Evolutionary conservation across 2,113 vertebrate genomes (phyloP).

Genomic region (Perca schrenkii): DNA sequence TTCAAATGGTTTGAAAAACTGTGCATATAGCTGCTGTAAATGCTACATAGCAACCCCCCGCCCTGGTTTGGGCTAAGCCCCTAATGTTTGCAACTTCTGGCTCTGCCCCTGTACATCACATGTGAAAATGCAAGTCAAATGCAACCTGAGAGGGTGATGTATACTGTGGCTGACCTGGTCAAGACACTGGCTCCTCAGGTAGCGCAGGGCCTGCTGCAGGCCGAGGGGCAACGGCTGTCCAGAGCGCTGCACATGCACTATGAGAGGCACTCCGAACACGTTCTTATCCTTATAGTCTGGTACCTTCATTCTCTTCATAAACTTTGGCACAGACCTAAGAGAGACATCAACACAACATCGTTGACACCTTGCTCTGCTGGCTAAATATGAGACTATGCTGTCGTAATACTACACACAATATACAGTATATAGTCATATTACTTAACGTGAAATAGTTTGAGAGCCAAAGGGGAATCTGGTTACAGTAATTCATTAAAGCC

Average conservation of each 20-base stretch:
- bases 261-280: constrained; percentile 97
- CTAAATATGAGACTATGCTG: background rate
- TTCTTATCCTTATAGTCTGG: constrained; percentile 98
- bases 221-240: constrained; percentile 97
- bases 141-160: background rate
- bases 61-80: too few relatives aligned
- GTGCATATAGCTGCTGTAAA: too few relatives aligned
- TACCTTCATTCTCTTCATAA: constrained; percentile 99
- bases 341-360: constrained; percentile 17
- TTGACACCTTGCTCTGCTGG: background rate
- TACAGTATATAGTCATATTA: background rate
- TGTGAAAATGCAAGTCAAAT: background rate
- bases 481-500: background rate
- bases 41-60: too few relatives aligned
- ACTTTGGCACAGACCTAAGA: constrained; percentile 96
- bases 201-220: constrained; percentile 93
- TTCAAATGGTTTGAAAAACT: too few relatives aligned
- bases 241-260: constrained; percentile 94
- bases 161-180: constrained; percentile 90
- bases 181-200: constrained; percentile 92
- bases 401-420: background rate
- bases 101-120: background rate
- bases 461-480: background rate
- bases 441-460: background rate
- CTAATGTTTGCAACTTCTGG: too few relatives aligned